A percentile compares a stretch with the other conserved stretches of the same genome.
Evolutionary conservation across 2,113 vertebrate species (phyloP).

Genomic region (Sylvicapra grimmia): DNA sequence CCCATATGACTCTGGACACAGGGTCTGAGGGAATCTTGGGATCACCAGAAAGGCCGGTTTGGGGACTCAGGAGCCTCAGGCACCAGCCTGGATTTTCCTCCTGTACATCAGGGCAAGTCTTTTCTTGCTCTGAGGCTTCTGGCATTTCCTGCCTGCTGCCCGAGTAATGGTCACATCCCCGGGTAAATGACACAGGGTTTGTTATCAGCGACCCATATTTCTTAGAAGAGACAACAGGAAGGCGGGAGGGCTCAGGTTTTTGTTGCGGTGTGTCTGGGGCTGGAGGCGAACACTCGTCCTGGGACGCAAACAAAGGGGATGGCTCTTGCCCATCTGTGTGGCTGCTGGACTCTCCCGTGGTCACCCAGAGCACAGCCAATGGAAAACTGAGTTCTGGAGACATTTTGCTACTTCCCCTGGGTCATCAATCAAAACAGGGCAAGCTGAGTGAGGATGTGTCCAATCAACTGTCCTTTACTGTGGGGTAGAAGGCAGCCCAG

Average conservation of each 20-base stretch:
- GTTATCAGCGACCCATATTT: slow-evolving; percentile 43
- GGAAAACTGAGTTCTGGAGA: not conserved
- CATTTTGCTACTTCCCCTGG: fast-evolving
- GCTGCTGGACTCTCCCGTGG: not conserved
- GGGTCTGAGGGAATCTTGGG: not conserved
- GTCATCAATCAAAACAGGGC: not conserved
- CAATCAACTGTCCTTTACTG: not conserved
- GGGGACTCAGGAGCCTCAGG: not conserved
- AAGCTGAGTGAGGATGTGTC: not conserved
- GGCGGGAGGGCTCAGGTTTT: not conserved
- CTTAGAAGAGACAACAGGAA: slow-evolving; percentile 38
- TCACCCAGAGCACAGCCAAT: not conserved
- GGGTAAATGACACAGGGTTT: not conserved
- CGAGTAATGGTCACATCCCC: not conserved
- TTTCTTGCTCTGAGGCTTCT: not conserved
- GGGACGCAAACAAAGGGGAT: not conserved
- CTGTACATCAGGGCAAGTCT: not conserved
- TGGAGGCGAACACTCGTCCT: not conserved
- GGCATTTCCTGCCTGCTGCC: not conserved
- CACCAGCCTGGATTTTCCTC: not conserved
- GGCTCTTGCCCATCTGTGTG: fast-evolving
- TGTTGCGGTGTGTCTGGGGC: not conserved
- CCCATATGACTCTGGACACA: not conserved
- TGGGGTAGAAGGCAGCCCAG: not conserved
- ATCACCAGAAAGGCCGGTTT: fast-evolving